Conservation (phyloP, 2,113 vertebrate species). For the Pelmatolapia mariae region DNA sequence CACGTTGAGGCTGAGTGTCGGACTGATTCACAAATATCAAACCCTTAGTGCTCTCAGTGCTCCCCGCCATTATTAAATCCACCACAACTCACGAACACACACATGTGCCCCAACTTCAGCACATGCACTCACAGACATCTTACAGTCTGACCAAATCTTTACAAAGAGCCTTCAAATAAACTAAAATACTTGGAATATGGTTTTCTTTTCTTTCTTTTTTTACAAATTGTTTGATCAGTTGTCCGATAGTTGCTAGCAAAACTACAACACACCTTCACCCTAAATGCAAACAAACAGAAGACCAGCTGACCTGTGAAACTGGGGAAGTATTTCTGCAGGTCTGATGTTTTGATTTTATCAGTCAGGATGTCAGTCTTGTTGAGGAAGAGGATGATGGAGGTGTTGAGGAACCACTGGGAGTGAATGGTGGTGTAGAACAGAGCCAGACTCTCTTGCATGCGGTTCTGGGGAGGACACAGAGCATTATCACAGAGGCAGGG, state of each 20-base stretch:
- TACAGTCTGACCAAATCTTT: neutral
- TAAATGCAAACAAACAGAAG: neutral
- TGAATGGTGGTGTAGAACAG: slow-evolving; percentile 87
- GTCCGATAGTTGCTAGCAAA: neutral
- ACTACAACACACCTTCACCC: neutral
- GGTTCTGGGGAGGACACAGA: slow-evolving; percentile 71
- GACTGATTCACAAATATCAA: neutral
- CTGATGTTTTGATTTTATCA: slow-evolving; percentile 82
- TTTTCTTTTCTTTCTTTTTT: neutral
- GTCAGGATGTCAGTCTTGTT: slow-evolving; percentile 89
- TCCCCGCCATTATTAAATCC: neutral
- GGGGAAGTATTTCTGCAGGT: slow-evolving; percentile 80
- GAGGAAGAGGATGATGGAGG: slow-evolving; percentile 89
- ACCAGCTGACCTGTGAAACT: slow-evolving; percentile 71
- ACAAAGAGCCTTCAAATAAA: neutral
- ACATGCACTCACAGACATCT: neutral
- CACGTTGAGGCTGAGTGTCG: neutral
- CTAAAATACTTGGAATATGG: fast-evolving
- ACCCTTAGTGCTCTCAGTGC: neutral
- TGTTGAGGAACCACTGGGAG: slow-evolving; percentile 79
- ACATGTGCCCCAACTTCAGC: neutral
- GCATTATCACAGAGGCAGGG: neutral
- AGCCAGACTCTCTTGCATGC: slow-evolving; percentile 86
- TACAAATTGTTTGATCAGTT: neutral
- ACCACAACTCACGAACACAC: neutral